Percentiles rank a stretch among this genome's conserved stretches.
Evolutionary conservation across 2,888 invertebrate species (phyloP).

Genomic region (Leptinotarsa juncta): DNA sequence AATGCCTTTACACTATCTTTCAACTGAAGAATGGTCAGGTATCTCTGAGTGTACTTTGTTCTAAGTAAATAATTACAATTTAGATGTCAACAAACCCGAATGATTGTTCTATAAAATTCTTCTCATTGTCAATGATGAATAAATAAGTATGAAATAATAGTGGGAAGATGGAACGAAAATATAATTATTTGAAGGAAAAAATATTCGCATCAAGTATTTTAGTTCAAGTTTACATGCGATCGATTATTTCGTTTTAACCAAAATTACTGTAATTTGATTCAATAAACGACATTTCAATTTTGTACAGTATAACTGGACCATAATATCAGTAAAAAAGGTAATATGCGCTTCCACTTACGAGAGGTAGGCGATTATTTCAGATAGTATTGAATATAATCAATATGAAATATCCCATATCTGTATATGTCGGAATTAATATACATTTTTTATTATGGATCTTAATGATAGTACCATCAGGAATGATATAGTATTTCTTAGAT

Average conservation of each 20-base stretch:
- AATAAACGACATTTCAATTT: too few species aligned
- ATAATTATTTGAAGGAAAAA: slow-evolving; percentile 1
- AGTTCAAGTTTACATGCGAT: background rate
- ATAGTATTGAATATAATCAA: too few species aligned
- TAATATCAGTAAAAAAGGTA: too few species aligned
- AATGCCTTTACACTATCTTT: slow-evolving; percentile 11
- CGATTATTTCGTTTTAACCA: background rate
- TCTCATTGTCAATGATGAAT: slow-evolving; percentile 8
- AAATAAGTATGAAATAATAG: slow-evolving; percentile 13
- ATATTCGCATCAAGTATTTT: background rate
- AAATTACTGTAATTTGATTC: background rate
- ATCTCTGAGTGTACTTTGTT: slow-evolving; percentile 24
- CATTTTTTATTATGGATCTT: too few species aligned
- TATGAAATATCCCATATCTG: too few species aligned
- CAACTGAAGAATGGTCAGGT: slow-evolving; percentile 30
- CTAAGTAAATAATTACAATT: slow-evolving; percentile 28
- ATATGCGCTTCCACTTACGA: too few species aligned
- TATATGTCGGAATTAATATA: too few species aligned
- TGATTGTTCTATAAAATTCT: slow-evolving; percentile 20
- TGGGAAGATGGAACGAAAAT: background rate
- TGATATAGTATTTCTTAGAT: too few species aligned
- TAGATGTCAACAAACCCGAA: slow-evolving; percentile 35
- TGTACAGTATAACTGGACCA: too few species aligned
- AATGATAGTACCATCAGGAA: too few species aligned
- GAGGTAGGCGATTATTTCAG: too few species aligned